These are phyloP conservation scores for Drosophila watanabei DNA, from an alignment of 1,140 invertebrate genomes.

Conservation along the genomic window DNA sequence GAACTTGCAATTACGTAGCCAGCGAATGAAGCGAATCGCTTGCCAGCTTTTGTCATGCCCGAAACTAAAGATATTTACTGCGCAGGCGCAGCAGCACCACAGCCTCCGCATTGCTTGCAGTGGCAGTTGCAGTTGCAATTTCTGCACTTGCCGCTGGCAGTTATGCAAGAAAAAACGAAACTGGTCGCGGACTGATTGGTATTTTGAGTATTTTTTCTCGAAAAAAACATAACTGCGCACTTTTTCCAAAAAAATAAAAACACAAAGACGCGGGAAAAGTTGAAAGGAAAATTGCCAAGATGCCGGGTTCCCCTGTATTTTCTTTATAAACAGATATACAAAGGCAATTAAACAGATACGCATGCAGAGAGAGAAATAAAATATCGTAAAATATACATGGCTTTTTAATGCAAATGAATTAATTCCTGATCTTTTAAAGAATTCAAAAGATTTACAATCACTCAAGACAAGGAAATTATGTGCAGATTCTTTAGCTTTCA, in stretches of 20 bases:
- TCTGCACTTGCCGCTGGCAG: constrained; percentile 28
- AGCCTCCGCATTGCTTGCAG: constrained; percentile 41
- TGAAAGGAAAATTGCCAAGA: constrained; percentile 72
- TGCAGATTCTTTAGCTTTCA: neutral
- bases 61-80: constrained; percentile 73
- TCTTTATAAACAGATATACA: constrained; percentile 68
- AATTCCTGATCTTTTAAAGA: neutral
- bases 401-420: neutral
- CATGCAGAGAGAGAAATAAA: constrained; percentile 6
- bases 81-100: constrained; percentile 50
- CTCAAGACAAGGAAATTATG: neutral
- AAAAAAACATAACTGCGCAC: constrained; percentile 63
- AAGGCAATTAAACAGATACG: constrained; percentile 63
- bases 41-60: constrained; percentile 65
- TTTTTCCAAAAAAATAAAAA: constrained; percentile 1
- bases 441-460: neutral
- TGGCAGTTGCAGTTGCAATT: constrained; percentile 53
- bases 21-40: constrained; percentile 73
- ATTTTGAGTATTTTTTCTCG: constrained; percentile 36
- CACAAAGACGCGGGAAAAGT: constrained; percentile 61
- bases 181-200: constrained; percentile 56
- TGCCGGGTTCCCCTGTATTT: constrained; percentile 36
- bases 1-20: constrained; percentile 75
- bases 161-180: constrained; percentile 78
- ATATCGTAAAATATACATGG: neutral